Evolutionary conservation across 2,113 vertebrate species (phyloP), one percentile per base, ranked within the genome.

Genomic region (Periophthalmus modestus): DNA sequence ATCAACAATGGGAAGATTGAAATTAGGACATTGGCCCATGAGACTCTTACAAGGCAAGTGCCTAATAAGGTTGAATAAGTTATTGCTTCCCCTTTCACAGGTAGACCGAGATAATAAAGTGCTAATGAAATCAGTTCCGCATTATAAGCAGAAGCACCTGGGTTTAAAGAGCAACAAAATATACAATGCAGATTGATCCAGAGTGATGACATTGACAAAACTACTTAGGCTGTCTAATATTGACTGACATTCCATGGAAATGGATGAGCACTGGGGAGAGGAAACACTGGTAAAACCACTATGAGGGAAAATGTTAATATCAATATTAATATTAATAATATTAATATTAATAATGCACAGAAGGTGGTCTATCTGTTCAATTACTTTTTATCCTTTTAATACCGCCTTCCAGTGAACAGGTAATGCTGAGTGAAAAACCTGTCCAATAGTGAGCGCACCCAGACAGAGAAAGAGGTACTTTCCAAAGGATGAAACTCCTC

Each of bases 61-160:
- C 82, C 73, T 89, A 88, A 88, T 86, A 79, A 80, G 76, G 79
- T 71, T 87, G 85, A 84, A 85, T 87, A 87, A 84, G 83, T 86
- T 85, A 88, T 85, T 81, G 81, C 84, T 81, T 75, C 83, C 84
- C 80, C 75, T 87, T 78, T 82, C 87, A 75, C 69, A 24, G 77
- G 74, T 36, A 84, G 80, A 85, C 87, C 72, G 70, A 82, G 84
- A 86, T 86, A 89, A 82, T 89, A 86, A 85, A 81, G 80, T 28
- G 71, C 81, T 85, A 87, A 91, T 91, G 85, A 86, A 85, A 89
- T 78, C 85, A 74, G 85, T 81, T 90, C 77, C 57, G 48, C 79
- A 74, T 79, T 43, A 77, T 86, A 62, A 82, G 77, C 73, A 68
- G 68, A 75, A 76, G 73, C 59, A 73, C 34, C 62, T 75, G 7